A percentile compares a stretch with the other conserved stretches of the same genome.
Evolutionary conservation across 2,113 vertebrate species (phyloP).

Genomic region (Choloepus hoffmanni): DNA sequence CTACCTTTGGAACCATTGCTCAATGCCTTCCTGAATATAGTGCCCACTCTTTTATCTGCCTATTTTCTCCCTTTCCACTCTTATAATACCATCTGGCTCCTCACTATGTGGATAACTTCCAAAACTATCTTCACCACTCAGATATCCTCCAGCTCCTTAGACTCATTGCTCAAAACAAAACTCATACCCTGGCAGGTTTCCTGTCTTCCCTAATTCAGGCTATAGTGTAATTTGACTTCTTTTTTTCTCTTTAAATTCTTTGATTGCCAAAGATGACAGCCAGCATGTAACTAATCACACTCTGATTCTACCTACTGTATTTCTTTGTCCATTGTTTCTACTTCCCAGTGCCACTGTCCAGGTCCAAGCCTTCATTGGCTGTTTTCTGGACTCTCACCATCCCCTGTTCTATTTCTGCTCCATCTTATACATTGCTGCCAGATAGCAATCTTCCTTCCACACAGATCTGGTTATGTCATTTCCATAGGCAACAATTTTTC

Average conservation of each 20-base stretch:
- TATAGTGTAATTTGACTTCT: slow-evolving; percentile 27
- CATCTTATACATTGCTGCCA: not conserved
- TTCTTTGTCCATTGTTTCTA: not conserved
- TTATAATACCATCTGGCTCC: slow-evolving; percentile 71
- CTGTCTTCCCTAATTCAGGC: slow-evolving; percentile 54
- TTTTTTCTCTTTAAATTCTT: slow-evolving; percentile 20
- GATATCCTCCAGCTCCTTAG: slow-evolving; percentile 67
- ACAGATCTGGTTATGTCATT: not conserved
- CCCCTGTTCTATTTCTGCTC: not conserved
- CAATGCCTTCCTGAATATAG: not conserved
- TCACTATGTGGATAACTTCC: slow-evolving; percentile 66
- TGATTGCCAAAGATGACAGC: not conserved
- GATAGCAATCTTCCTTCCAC: not conserved
- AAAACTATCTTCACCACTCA: slow-evolving; percentile 66
- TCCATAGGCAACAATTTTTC: not conserved
- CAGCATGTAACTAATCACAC: not conserved
- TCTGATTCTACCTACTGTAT: not conserved
- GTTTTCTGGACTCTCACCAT: not conserved
- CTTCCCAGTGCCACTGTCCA: not conserved
- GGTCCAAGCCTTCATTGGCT: not conserved
- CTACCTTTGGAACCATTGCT: not conserved
- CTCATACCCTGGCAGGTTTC: slow-evolving; percentile 56
- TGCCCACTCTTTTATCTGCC: slow-evolving; percentile 42
- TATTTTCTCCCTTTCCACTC: slow-evolving; percentile 55
- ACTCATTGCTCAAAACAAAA: slow-evolving; percentile 68